Base-by-base conservation (phyloP, 2,888 invertebrate species). In the Heliconius charithonia region DNA sequence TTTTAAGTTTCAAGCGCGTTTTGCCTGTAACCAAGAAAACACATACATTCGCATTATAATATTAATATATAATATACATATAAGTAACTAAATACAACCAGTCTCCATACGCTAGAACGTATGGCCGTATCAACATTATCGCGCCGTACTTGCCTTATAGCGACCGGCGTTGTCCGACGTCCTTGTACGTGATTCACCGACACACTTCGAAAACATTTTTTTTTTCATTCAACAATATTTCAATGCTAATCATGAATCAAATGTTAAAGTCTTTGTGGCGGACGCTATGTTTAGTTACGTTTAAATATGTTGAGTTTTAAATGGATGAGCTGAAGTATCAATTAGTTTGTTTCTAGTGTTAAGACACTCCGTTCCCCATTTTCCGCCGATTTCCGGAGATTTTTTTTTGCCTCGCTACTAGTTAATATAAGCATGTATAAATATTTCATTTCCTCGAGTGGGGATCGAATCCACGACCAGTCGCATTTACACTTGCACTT, bases 141-240 rank as follows among this genome's bases (percentile, higher is more conserved):
- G 25, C 41, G 13, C 22, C 37, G 41, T 74, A 74, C 62, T 62
- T 73, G 62, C 37, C 63, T 41, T 3, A 41, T 37, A 41, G 63
- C 73, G 45, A 4, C 16, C 45, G 19, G 19, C 45, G 71, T 6
- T 51, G 78, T 29, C 74, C 37, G 70, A 77, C 80, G 80, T 79
- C 80, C 80, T 81, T 81, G 80, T 70, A 56, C 65, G 74, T 81
- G 80, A 81, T 41, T 81, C 80, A 80, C 66, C 74, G 69, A 74
- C 77, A 63, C 71, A 75, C 77, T 66, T 66, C 65, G 74, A 77
- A 79, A 74, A 16, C n/a, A 51, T 29, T 76, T 76, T 75, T 77
- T 79, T 77, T 76, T 79, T 79, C 79, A 77, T 79, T 79, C 77
- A 78, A 63, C 45, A 65, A 77, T 77, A 74, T 70, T 65, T 66